Base-by-base conservation (phyloP, 2,888 invertebrate genomes). In the Drosophila acutilabella region DNA sequence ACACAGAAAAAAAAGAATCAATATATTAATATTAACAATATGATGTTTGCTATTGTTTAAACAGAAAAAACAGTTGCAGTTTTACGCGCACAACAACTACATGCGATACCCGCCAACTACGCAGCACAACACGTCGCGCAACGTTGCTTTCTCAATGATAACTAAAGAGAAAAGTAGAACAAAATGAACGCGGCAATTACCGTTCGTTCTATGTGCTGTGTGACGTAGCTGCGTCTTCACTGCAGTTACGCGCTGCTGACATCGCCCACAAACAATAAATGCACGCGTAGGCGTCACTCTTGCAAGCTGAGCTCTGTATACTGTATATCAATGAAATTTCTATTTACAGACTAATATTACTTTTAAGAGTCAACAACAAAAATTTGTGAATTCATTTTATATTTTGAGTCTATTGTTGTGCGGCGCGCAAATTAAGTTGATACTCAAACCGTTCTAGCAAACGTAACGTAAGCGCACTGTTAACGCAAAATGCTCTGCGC, bases 111-210 rank as follows among this genome's bases (percentile, higher is more conserved):
- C 48, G 60, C 41, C 44, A 81, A 64, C 60, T 66, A 56, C 79
- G 71, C 64, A 68, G 44, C 61, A 71, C 36, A 36, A 36, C 66
- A 68, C 64, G 66, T 67, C 71, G 64, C 81, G 84, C 76, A 61
- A 76, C 82, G 79, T 81, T 64, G 69, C 71, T 70, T 86, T 74
- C 84, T 86, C 81, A 81, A 81, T 86, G 81, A 70, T 54, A 44
- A 77, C 77, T 71, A 66, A 69, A 79, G 67, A 68, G 77, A 71
- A 75, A 77, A 41, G 67, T 79, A 77, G 79, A 77, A 79, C 71
- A 66, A 65, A 78, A 74, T 65, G 71, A 64, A 65, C 53, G 64
- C 59, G 64, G 62, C 78, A 76, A 78, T 76, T 78, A 78, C 76
- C 74, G 74, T 78, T 78, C 74, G 74, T 78, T 78, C 74, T 56